phyloP scores from a whole-genome alignment of 2,888 invertebrate species.

The Sinelater perroti region DNA sequence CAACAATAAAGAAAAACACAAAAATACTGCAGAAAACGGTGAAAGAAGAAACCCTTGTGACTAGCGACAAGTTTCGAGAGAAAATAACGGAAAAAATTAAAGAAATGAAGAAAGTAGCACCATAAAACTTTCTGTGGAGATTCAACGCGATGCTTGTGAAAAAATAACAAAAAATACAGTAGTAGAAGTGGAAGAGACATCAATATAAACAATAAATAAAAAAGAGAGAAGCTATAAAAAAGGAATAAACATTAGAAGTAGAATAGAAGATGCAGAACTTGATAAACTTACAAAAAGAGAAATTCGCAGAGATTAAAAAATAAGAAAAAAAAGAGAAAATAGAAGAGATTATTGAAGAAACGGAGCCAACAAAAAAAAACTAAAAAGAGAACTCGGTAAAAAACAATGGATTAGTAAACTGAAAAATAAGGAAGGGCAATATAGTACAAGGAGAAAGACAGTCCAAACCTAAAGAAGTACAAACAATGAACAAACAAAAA shows the following conservation, averaged over 20 bases:
- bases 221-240: slow-evolving; percentile 1
- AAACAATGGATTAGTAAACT: too few species aligned
- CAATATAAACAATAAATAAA: slow-evolving; percentile 2
- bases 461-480: too few species aligned
- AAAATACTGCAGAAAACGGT: background rate
- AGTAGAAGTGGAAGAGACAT: background rate
- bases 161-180: slow-evolving; percentile 2
- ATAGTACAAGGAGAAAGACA: too few species aligned
- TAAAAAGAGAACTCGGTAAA: too few species aligned
- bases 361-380: too few species aligned
- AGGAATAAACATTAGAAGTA: background rate
- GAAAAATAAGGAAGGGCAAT: too few species aligned
- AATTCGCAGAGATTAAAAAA: too few species aligned
- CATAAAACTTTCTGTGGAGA: background rate
- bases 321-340: too few species aligned
- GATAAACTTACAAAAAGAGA: too few species aligned
- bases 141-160: background rate
- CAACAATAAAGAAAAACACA: background rate
- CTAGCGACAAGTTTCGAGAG: background rate
- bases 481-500: too few species aligned
- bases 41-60: background rate
- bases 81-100: too few species aligned
- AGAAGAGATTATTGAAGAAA: too few species aligned
- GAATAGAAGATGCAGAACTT: background rate
- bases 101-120: background rate